Base-by-base conservation (phyloP, 2,797 vertebrate species). In the Salmo trutta region DNA sequence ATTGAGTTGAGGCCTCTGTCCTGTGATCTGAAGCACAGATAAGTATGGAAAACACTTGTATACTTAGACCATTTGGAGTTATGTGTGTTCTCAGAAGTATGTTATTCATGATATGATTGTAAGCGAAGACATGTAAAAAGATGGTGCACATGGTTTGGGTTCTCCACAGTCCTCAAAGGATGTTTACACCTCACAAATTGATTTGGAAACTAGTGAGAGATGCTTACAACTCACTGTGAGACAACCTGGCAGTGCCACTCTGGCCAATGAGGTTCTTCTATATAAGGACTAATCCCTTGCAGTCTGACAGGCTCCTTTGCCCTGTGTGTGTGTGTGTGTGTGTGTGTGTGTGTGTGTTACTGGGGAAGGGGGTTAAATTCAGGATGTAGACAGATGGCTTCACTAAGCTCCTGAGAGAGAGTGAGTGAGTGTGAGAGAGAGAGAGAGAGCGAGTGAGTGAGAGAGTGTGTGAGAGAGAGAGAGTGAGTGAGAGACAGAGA, bases 361-460 rank as follows among this genome's bases (percentile, higher is more conserved):
- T 24, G n/a, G 21, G 59, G n/a, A 64, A 64, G 21, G 59, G n/a
- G 33, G 59, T 65, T 70, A 76, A 14, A 71, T 71, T 51, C 54
- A 76, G 65, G 29, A 59, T 41, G 17, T 15, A 47, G 6, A 8
- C 81, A 79, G 70, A 79, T 70, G 77, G 80, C 71, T 70, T 21
- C 6, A n/a, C 36, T 79, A 75, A 79, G n/a, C 47, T 54, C 62
- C 29, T 78, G 73, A n/a, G 24, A 47, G 54, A 24, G 21, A 19
- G 75, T 72, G 10, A 66, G 3, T 16, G 59, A 16, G 71, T 68
- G 51, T 4, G 8, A 53, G 56, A 75, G 21, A 75, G 80, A 77
- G 31, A 0, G 21, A 79, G 36, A 8, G 7, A 77, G 66, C 68
- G 62, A 2, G 2, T 2, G 16, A 33, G 4, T 4, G 31, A 31